Evolutionary conservation across 2,888 invertebrate genomes (phyloP), one percentile per base, ranked within the genome.

Genomic region (Folsomia candida): DNA sequence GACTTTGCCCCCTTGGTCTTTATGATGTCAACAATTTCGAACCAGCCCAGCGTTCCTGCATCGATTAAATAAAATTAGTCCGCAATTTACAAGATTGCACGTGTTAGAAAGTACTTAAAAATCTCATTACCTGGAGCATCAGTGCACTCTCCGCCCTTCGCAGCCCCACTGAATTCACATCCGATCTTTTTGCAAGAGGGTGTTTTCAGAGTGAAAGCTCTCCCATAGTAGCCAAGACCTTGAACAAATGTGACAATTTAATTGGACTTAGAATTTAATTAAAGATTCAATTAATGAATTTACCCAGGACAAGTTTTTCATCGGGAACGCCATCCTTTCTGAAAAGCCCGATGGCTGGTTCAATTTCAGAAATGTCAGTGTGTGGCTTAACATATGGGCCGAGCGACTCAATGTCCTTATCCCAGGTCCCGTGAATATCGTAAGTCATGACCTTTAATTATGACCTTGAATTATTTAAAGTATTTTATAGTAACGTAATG

Each of bases 41-140:
- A 72, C 71, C 71, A 72, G 1, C 22, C 71, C 68, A 72, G 61
- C 20, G 68, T 72, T 64, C 71, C 71, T n/a, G n/a, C n/a, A n/a
- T n/a, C n/a, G n/a, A n/a, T n/a, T n/a, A n/a, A n/a, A n/a, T n/a
- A n/a, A n/a, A n/a, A n/a, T n/a, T n/a, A n/a, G n/a, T n/a, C n/a
- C n/a, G n/a, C n/a, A n/a, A n/a, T n/a, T n/a, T n/a, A n/a, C n/a
- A n/a, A n/a, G n/a, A n/a, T n/a, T n/a, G n/a, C n/a, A n/a, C n/a
- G n/a, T n/a, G n/a, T n/a, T n/a, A n/a, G n/a, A n/a, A n/a, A n/a
- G n/a, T n/a, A n/a, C n/a, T n/a, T n/a, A n/a, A n/a, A n/a, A n/a
- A n/a, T n/a, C n/a, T n/a, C n/a, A n/a, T n/a, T n/a, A n/a, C n/a
- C n/a, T 4, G 71, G 68, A 59, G 71, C 71, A 22, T 68, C 64